Evolutionary conservation across 2,888 invertebrate genomes (phyloP), one percentile per base, ranked within the genome.

Genomic region (Stenichneumon culpator): DNA sequence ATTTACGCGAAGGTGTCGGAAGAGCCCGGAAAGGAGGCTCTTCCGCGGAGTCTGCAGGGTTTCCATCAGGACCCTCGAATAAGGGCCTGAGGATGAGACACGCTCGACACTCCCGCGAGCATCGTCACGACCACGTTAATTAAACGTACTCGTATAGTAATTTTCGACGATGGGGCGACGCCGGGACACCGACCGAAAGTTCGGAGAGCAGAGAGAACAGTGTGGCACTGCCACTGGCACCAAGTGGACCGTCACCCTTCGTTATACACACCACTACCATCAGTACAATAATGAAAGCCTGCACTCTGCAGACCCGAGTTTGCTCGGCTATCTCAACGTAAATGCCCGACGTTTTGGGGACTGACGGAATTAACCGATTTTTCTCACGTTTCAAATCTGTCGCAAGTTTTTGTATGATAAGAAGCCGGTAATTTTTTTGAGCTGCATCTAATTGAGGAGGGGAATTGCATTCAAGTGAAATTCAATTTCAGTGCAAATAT

Each of bases 151-250:
- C 75, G 75, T 60, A 44, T 14, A 70, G 82, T 82, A 85, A 85
- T 85, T 85, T 82, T 85, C 85, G 65, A 72, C 57, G 82, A 82
- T 79, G 50, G 65, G 65, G 22, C 52, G 57, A 77, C 22, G 67
- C 79, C 63, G 11, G 54, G 70, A 80, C 57, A 36, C 54, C 60
- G 73, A 84, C 72, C 68, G 47, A 84, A 84, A 81, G 78, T 92
- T 90, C 88, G 89, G 88, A 88, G 77, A 67, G 57, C 68, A 78
- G 60, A 70, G 72, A 87, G 87, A 88, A 88, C 80, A 87, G 88
- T 86, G 87, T 88, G 70, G 74, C 87, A 88, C 90, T 92, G 91
- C 87, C 88, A 83, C 87, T 92, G 92, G 90, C 92, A 92, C 88
- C 89, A 83, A 92, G 92, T 92, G 91, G 92, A 89, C 90, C 87